These are phyloP conservation scores for Micropoecilia bifurca DNA, from an alignment of 2,797 vertebrate genomes.

Conservation along the genomic window DNA sequence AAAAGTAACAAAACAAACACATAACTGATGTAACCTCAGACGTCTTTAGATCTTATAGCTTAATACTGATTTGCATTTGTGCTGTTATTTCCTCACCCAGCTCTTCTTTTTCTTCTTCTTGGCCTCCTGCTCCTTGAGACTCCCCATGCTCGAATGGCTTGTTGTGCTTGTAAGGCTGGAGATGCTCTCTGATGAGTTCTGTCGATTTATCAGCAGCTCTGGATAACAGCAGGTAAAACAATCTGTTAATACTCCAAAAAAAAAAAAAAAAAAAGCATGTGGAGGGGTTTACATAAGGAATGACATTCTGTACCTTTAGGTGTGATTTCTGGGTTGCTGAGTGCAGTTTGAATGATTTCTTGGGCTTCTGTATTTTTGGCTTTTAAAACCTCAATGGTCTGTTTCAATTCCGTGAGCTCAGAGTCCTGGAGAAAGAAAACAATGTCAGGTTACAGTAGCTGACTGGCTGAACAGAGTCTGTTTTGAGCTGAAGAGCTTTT, in stretches of 20 bases:
- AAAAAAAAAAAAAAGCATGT: too few relatives aligned
- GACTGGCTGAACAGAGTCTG: conserved; percentile 24
- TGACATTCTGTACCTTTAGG: conserved; percentile 84
- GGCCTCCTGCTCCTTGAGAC: conserved; percentile 92
- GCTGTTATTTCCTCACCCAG: conserved; percentile 85
- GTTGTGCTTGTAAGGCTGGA: conserved; percentile 94
- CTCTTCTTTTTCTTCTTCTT: conserved; percentile 99
- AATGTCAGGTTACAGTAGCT: conserved; percentile 5
- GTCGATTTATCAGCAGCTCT: conserved; percentile 93
- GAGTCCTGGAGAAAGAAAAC: conserved; percentile 83
- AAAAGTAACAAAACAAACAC: neutral
- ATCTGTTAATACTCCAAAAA: neutral
- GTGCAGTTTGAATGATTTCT: conserved; percentile 91
- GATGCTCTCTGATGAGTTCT: conserved; percentile 98
- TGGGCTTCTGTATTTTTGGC: conserved; percentile 95
- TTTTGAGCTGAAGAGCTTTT: conserved; percentile 7
- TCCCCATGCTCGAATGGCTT: conserved; percentile 93
- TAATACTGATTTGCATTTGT: neutral
- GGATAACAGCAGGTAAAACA: conserved; percentile 12
- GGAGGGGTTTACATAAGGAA: neutral
- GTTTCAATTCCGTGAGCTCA: conserved; percentile 90
- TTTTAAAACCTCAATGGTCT: conserved; percentile 94
- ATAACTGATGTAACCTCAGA: neutral
- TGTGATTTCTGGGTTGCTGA: conserved; percentile 85
- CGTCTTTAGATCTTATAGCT: neutral